These are phyloP conservation scores for Austrofundulus limnaeus DNA, from an alignment of 2,113 vertebrate genomes.

Conservation along the genomic window DNA sequence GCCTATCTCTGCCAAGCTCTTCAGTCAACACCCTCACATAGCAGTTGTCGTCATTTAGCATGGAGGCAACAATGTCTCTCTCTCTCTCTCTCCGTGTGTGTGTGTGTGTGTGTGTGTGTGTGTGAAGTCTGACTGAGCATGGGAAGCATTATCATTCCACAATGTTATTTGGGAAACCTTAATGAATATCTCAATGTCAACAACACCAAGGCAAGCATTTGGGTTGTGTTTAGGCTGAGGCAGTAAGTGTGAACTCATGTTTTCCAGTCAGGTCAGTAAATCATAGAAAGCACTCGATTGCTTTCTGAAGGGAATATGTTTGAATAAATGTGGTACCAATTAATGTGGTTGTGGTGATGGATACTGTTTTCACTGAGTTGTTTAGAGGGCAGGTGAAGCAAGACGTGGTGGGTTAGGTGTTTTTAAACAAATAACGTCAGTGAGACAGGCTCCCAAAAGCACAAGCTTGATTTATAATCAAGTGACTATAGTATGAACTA, in stretches of 20 bases:
- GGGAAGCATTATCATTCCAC: constrained; percentile 50
- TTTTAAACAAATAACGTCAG: too few relatives aligned
- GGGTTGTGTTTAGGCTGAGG: constrained; percentile 48
- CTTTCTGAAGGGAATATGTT: constrained; percentile 16
- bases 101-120: too few relatives aligned
- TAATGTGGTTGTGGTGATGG: constrained; percentile 33
- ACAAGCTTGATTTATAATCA: not conserved
- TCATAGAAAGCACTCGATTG: constrained; percentile 24
- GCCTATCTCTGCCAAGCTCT: constrained; percentile 57
- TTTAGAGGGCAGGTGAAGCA: not conserved
- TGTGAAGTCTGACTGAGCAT: constrained; percentile 28
- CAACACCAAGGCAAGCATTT: constrained; percentile 55
- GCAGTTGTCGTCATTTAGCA: constrained; percentile 28
- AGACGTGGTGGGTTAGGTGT: not conserved
- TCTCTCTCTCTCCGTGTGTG: too few relatives aligned
- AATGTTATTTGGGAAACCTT: constrained; percentile 58
- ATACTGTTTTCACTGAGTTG: constrained; percentile 15
- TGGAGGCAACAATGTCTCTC: constrained; percentile 6
- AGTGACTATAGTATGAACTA: not conserved
- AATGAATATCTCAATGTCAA: constrained; percentile 58
- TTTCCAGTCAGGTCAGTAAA: constrained; percentile 18
- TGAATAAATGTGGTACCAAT: constrained; percentile 33
- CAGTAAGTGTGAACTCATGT: constrained; percentile 2
- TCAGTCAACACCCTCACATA: constrained; percentile 59
- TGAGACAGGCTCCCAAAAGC: not conserved